Evolutionary conservation across 2,797 vertebrate species (phyloP), one percentile per base, ranked within the genome.

Genomic region (Pelochelys cantorii): DNA sequence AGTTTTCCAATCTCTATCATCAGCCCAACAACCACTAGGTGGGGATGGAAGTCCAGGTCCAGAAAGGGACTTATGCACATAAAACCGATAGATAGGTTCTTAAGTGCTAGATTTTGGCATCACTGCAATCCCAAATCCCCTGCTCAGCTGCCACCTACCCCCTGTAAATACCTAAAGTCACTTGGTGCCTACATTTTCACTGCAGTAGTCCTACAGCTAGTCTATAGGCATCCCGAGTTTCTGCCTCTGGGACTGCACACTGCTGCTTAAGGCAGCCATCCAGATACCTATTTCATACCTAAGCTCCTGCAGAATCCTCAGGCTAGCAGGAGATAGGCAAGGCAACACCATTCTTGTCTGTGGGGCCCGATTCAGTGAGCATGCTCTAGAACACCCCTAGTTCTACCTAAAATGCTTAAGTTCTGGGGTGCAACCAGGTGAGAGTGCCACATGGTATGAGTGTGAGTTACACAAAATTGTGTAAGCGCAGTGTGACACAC

Each of bases 381-480:
- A 12, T 37, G n/a, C 17, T 71, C 10, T 71, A 48, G 68, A 10
- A n/a, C 68, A 71, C 34, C 22, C 20, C 68, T 11, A 71, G 22
- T 20, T 71, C 34, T 20, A 71, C 10, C 5, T 4, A 37, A n/a
- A 37, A 71, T 37, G 68, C 10, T 71, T 71, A 71, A 71, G 68
- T 71, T 31, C n/a, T 34, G 18, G 20, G 11, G 65, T 11, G 10
- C n/a, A 34, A 22, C n/a, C n/a, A 42, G 34, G 23, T 27, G 13
- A 10, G 17, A 60, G 80, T 42, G 27, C 80, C 25, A 52, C 27
- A 82, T 74, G 81, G 23, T 31, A 20, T 7, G 54, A 71, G 22
- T 18, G 10, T 0, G 3, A n/a, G 34, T 1, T 3, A 48, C 42
- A 85, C 34, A 3, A 74, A 13, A 52, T 27, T 48, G 7, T 48